Evolutionary conservation across 2,113 vertebrate genomes (phyloP), one percentile per base, ranked within the genome.

Genomic region (Dromaius novaehollandiae): DNA sequence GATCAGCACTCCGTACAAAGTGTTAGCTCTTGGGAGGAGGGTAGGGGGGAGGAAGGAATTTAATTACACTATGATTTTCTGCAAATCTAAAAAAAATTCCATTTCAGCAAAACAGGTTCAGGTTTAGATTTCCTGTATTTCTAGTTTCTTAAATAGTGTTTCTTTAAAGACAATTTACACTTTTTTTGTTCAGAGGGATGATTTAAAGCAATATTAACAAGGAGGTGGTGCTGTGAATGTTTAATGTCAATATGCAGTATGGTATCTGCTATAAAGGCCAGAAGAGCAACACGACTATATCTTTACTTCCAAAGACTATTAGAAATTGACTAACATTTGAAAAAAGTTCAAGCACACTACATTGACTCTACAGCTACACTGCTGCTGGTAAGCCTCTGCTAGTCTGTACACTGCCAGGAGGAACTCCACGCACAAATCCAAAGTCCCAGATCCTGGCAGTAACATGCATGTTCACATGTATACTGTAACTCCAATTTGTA

Each of bases 1-100:
- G 92, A 96, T 96, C 93, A 97, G 92, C 95, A 96, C 96, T 96
- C 95, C 95, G 60, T 96, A 97, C 96, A 96, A 97, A 95, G 73
- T 93, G 76, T 96, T 96, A 96, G 73, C 64, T 96, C 92, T 60
- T 70, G 66, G 65, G 78, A 95, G 73, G 34, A 91, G 25, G 81
- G 75, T 36, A 80, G 28, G 89, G 89, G 75, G 82, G 92, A 94
- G 93, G 32, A 84, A 75, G 64, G 82, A 83, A 26, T 93, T 89
- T 32, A 73, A 87, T 95, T 80, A 95, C 93, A 96, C 96, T 97
- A 66, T 83, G 26, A 68, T 48, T 81, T 73, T 89, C 51, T 73
- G 30, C 87, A 95, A 92, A 16, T 51, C 79, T 95, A 48, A 96
- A 91, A 91, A 93, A 95, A 95, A 96, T 51, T 93, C 90, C 96